Conservation (phyloP, 1,140 invertebrate genomes). For the Bombyx mandarina region DNA sequence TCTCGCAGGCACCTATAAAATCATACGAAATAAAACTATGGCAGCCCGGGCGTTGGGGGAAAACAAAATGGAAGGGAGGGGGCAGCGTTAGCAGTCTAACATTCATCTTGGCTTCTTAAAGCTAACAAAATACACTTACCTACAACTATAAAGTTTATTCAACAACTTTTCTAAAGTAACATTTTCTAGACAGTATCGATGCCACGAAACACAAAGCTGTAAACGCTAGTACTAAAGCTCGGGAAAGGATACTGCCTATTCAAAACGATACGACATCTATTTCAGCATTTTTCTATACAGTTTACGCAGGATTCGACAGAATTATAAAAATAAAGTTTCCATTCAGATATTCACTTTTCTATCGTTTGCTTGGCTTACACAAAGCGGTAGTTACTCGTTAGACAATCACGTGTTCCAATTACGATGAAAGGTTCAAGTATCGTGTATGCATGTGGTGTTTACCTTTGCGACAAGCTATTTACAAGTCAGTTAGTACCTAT, state of each 20-base stretch:
- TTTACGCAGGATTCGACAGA: constrained; percentile 48
- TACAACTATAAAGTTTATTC: constrained; percentile 50
- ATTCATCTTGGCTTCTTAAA: constrained; percentile 68
- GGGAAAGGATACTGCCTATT: constrained; percentile 58
- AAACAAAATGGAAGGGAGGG: constrained; percentile 53
- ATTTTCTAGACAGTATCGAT: constrained; percentile 58
- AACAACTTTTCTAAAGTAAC: constrained; percentile 50
- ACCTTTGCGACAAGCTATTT: constrained; percentile 65
- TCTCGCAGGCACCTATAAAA: constrained; percentile 69
- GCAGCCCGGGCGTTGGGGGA: constrained; percentile 56
- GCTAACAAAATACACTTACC: constrained; percentile 70
- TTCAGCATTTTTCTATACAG: constrained; percentile 52
- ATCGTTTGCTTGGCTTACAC: constrained; percentile 16
- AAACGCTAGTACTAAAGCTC: constrained; percentile 13
- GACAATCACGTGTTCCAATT: too few relatives aligned
- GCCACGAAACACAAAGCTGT: constrained; percentile 19
- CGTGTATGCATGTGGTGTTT: constrained; percentile 6
- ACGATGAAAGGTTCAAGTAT: too few relatives aligned
- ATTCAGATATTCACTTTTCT: constrained; percentile 29
- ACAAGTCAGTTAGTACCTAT: constrained; percentile 35
- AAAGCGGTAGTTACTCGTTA: constrained; percentile 24
- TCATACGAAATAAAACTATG: constrained; percentile 60
- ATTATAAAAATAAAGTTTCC: constrained; percentile 25
- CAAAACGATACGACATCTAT: constrained; percentile 56
- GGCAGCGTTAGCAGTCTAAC: constrained; percentile 68